These are phyloP conservation scores for Drosophila koepferae DNA, from an alignment of 2,888 invertebrate species.

Conservation along the genomic window DNA sequence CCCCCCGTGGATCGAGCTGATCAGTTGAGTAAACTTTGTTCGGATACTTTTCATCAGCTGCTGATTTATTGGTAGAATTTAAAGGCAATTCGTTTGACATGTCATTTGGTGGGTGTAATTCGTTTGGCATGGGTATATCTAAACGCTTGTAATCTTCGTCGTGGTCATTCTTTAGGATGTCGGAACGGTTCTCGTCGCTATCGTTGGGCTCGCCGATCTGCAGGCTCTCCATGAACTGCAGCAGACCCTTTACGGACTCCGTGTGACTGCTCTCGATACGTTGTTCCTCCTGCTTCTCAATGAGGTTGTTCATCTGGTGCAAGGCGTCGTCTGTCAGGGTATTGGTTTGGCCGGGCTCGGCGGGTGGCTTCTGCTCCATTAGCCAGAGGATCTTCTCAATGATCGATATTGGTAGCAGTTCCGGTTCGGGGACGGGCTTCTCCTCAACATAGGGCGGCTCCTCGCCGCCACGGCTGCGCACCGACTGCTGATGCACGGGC, in stretches of 20 bases:
- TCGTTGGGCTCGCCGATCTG: slow-evolving; percentile 14
- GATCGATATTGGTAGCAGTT: neutral
- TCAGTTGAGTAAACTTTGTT: slow-evolving; percentile 8
- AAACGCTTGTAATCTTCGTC: neutral
- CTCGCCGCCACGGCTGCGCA: slow-evolving; percentile 35
- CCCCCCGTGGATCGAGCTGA: neutral
- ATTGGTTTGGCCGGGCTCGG: neutral
- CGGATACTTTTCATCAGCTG: slow-evolving; percentile 49
- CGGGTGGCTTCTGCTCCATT: slow-evolving; percentile 12
- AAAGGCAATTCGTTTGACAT: slow-evolving; percentile 44
- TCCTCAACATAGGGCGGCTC: slow-evolving; percentile 12
- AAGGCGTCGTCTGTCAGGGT: neutral
- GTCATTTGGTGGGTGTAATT: slow-evolving; percentile 25
- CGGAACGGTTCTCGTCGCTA: neutral
- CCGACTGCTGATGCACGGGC: slow-evolving; percentile 20
- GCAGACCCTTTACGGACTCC: slow-evolving; percentile 17
- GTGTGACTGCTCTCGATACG: neutral
- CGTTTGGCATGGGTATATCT: neutral
- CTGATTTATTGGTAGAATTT: slow-evolving; percentile 53
- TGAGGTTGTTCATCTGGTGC: neutral
- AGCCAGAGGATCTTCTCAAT: slow-evolving; percentile 36
- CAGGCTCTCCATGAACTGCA: slow-evolving; percentile 23
- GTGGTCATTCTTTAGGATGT: neutral
- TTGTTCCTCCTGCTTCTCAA: neutral
- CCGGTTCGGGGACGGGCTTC: neutral